Evolutionary conservation across 2,797 vertebrate species (phyloP), one percentile per base, ranked within the genome.

Genomic region (Phoeniculus purpureus): DNA sequence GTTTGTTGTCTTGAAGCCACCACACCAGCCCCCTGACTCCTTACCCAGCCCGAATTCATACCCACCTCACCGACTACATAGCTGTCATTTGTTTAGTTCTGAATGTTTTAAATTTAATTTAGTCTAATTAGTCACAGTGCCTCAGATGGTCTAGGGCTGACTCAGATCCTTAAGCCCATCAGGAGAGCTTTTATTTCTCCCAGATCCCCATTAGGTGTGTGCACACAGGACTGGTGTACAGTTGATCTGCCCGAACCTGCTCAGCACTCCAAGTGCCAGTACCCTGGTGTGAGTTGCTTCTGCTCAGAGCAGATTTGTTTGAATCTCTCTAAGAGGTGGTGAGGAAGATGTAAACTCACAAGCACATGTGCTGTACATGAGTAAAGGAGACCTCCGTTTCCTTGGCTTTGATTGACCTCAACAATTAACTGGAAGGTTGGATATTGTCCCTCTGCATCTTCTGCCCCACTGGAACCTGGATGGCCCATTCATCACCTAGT

Each of bases 401-500:
- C 16, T 9, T 73, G 74, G 65, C 54, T 79, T 56, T 51, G 27
- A 9, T 18, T 86, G 4, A 61, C 66, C 62, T 75, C 47, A 81
- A 37, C 29, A 68, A 92, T 93, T 83, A 79, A 77, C 31, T 73
- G 60, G 59, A 81, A 90, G 50, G 60, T 9, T 85, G 89, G 80
- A 92, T 95, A 94, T 85, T 75, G 88, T 76, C 91, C 71, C 95
- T 90, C 92, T 60, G 47, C 84, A 60, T 95, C 83, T 91, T 85
- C 90, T 92, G 67, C 87, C 87, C 87, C 72, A 76, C 48, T 81
- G 76, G 84, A 87, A 93, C 84, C 68, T 89, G 91, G 96, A 97
- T 97, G 96, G 95, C 95, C 97, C 98, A 97, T 98, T 98, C 97
- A 98, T 98, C 97, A 98, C 96, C 96, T 97, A 97, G 96, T 98